These are phyloP conservation scores for Tipula helvola DNA, from an alignment of 2,888 invertebrate species.

Conservation along the genomic window DNA sequence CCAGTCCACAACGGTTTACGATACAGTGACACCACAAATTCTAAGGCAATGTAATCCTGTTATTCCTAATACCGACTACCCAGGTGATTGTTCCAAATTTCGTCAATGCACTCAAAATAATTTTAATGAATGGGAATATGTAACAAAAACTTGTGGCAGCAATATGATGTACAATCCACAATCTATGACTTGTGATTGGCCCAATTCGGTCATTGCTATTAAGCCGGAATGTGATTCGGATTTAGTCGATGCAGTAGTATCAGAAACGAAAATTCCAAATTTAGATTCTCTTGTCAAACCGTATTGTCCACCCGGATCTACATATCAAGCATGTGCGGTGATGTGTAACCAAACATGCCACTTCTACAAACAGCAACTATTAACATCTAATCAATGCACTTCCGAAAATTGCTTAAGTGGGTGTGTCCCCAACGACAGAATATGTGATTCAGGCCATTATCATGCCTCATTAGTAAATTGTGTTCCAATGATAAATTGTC, in stretches of 20 bases:
- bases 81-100: conserved; percentile 54
- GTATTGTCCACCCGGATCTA: background rate
- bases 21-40: background rate
- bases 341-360: conserved; percentile 59
- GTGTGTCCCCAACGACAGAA: conserved; percentile 31
- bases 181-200: conserved; percentile 47
- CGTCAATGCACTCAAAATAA: conserved; percentile 47
- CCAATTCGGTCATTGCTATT: conserved; percentile 37
- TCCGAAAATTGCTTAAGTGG: conserved; percentile 26
- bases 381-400: background rate
- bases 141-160: conserved; percentile 47
- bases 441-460: conserved; percentile 52
- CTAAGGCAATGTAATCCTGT: background rate
- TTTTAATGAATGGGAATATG: conserved; percentile 32
- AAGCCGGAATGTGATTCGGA: conserved; percentile 42
- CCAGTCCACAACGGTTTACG: conserved; percentile 14
- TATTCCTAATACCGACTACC: conserved; percentile 41
- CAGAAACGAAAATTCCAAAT: background rate
- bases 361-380: conserved; percentile 37
- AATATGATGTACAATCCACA: conserved; percentile 48
- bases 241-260: background rate
- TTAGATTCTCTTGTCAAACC: background rate
- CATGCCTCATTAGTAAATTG: conserved; percentile 55
- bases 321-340: conserved; percentile 54
- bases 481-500: conserved; percentile 58